Evolutionary conservation across 2,888 invertebrate species (phyloP).

Genomic region (Siphlonurus alternatus): DNA sequence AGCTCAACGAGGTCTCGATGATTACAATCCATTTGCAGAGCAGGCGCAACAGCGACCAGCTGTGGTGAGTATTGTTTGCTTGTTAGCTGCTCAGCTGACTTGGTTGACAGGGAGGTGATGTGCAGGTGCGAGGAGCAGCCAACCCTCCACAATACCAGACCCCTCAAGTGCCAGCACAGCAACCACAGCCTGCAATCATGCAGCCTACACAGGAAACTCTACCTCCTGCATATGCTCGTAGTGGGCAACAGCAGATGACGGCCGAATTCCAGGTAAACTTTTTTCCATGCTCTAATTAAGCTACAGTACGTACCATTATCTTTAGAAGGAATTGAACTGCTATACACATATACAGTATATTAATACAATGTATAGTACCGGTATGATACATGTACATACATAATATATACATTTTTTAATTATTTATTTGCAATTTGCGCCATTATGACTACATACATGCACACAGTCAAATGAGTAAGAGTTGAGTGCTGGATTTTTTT

Average conservation of each 20-base stretch:
- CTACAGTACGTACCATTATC: too few species aligned
- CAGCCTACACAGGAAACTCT: slow-evolving; percentile 48
- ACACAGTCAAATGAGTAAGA: too few species aligned
- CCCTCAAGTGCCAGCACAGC: slow-evolving; percentile 15
- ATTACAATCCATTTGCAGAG: slow-evolving; percentile 90
- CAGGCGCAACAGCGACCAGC: slow-evolving; percentile 36
- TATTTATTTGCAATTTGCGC: too few species aligned
- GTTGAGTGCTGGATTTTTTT: too few species aligned
- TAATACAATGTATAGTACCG: too few species aligned
- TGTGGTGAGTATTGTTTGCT: slow-evolving; percentile 2
- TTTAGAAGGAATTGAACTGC: too few species aligned
- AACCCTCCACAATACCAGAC: slow-evolving; percentile 30
- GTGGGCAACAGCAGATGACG: slow-evolving; percentile 34
- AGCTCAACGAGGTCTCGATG: slow-evolving; percentile 64
- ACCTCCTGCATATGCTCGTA: slow-evolving; percentile 38
- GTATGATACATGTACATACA: too few species aligned
- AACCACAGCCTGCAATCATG: slow-evolving; percentile 62
- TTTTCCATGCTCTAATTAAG: slow-evolving; percentile 12
- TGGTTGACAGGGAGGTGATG: too few species aligned
- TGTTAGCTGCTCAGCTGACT: too few species aligned
- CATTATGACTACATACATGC: too few species aligned
- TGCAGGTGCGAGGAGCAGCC: slow-evolving; percentile 29
- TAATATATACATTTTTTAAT: too few species aligned
- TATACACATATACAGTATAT: too few species aligned
- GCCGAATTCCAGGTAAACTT: slow-evolving; percentile 53